Percentiles rank a stretch among this genome's conserved stretches.
Evolutionary conservation across 2,888 invertebrate species (phyloP).

Genomic region (Ectropis crepuscularia): DNA sequence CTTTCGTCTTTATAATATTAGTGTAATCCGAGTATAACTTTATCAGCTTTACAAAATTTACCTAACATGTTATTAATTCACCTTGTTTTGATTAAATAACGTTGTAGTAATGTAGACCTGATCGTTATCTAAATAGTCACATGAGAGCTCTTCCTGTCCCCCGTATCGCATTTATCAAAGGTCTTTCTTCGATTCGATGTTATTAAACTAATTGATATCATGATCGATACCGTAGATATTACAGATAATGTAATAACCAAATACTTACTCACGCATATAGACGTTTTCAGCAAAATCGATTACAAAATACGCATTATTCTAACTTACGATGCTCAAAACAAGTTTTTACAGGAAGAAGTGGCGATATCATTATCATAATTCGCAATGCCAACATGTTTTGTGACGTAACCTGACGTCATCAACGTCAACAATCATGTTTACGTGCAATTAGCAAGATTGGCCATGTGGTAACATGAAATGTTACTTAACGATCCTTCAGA

Average conservation of each 20-base stretch:
- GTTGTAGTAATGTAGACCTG: too few species aligned
- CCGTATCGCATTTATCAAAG: constrained; percentile 11
- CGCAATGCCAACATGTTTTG: constrained; percentile 39
- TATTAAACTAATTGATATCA: constrained; percentile 3
- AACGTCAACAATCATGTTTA: constrained; percentile 8
- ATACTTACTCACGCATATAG: neutral
- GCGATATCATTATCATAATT: constrained; percentile 23
- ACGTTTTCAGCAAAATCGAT: neutral
- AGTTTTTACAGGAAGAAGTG: constrained; percentile 32
- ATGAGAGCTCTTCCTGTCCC: constrained; percentile 6
- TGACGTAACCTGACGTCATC: constrained; percentile 34
- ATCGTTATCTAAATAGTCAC: constrained; percentile 10
- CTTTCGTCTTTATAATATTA: too few species aligned
- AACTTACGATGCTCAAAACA: neutral
- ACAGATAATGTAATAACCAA: neutral
- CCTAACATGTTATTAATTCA: too few species aligned
- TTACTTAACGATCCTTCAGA: constrained; percentile 4
- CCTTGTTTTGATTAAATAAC: too few species aligned
- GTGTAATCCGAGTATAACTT: too few species aligned
- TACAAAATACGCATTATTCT: neutral
- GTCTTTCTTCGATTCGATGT: constrained; percentile 4
- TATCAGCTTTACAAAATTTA: too few species aligned
- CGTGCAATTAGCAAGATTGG: constrained; percentile 4
- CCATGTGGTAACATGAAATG: constrained; percentile 11
- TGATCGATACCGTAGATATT: constrained; percentile 5